Evolutionary conservation across 2,888 invertebrate species (phyloP), one percentile per base, ranked within the genome.

Genomic region (Onchidella celtica): DNA sequence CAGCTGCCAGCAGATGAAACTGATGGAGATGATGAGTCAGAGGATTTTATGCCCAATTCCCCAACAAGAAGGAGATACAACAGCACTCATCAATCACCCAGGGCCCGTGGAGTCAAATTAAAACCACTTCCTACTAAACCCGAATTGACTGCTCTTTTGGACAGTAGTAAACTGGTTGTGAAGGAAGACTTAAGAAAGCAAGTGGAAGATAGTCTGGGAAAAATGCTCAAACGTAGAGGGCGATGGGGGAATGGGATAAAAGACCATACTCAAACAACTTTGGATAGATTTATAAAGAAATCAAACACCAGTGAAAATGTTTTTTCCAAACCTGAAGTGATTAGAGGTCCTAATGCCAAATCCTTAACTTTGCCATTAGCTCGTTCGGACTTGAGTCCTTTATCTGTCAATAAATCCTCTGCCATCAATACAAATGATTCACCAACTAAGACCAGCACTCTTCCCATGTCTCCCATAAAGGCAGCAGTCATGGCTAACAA

Each of bases 391-490:
- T 79, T 66, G 36, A 69, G 27, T 36, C 72, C 83, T 76, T 47
- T 85, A 82, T 21, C 80, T 81, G 73, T 70, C 24, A 79, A 69
- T 55, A 61, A 68, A 34, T 70, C 74, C 9, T 81, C 78, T 0
- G 63, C 81, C 2, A 63, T 47, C 11, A 68, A 65, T 24, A 24
- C 34, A 24, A 66, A 40, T 57, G 57, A 55, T 9, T 32, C 24
- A 32, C 65, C 79, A 2, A 66, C 27, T 4, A 79, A 55, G n/a
- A 69, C 87, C 36, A 87, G 88, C n/a, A 82, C 89, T n/a, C 86
- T 89, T 83, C 87, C 88, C 65, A 85, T 88, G 17, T 88, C 88
- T 11, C 88, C 89, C 2, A 85, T 86, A 3, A 85, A 79, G 68
- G 74, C 88, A 63, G 85, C 87, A 29, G 78, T 86, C 32, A 81